Conservation (phyloP, 2,113 vertebrate genomes). For the Paramormyrops kingsleyae region DNA sequence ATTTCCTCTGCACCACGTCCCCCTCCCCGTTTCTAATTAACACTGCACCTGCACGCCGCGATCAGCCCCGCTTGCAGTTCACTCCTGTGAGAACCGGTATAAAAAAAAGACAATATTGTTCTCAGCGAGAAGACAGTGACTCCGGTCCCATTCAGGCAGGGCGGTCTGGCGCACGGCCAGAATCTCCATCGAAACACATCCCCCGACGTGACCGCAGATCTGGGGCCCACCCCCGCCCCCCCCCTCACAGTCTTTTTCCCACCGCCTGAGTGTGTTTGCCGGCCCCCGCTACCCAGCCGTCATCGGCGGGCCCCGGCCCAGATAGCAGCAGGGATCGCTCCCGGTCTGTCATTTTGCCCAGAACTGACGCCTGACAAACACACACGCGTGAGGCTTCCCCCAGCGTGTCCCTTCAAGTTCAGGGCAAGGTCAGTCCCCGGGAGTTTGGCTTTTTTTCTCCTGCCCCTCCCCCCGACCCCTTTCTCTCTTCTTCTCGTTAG, state of each 20-base stretch:
- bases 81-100: constrained; percentile 30
- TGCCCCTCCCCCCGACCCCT: not conserved
- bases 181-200: constrained; percentile 28
- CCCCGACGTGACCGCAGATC: constrained; percentile 30
- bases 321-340: constrained; percentile 23
- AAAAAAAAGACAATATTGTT: constrained; percentile 41
- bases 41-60: constrained; percentile 52
- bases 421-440: constrained; percentile 34
- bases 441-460: constrained; percentile 7
- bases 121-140: constrained; percentile 36
- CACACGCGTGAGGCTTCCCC: constrained; percentile 6
- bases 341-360: constrained; percentile 28
- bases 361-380: constrained; percentile 19
- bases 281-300: constrained; percentile 9
- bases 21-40: constrained; percentile 57
- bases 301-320: constrained; percentile 5
- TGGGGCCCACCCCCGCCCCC: constrained; percentile 36
- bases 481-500: not conserved
- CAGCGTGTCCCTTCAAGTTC: constrained; percentile 28
- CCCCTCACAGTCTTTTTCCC: not conserved
- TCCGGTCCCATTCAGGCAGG: constrained; percentile 32
- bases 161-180: constrained; percentile 48
- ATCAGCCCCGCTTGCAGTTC: constrained; percentile 20
- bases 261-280: not conserved
- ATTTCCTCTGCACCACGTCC: constrained; percentile 13